Percentiles rank a stretch among this genome's conserved stretches.
Conservation (phyloP, 2,797 vertebrate species). For the Pipistrellus pygmaeus region DNA sequence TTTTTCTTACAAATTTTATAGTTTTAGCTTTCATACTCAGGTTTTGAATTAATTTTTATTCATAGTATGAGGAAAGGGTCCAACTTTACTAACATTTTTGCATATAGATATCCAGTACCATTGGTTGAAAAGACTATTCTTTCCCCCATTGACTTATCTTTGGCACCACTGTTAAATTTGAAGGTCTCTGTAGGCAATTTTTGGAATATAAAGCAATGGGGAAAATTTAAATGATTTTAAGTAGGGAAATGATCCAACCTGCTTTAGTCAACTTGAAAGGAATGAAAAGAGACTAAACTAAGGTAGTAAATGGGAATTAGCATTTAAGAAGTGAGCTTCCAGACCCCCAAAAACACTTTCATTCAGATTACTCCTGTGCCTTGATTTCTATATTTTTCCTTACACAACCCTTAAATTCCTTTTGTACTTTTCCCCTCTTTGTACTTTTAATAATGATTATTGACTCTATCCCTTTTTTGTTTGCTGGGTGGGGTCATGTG, state of each 20-base stretch:
- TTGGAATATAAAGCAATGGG: slow-evolving; percentile 3
- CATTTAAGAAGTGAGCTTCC: slow-evolving; percentile 9
- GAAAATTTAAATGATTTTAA: slow-evolving; percentile 48
- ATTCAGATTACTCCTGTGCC: neutral
- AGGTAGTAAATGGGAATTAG: neutral
- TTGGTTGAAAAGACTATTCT: slow-evolving; percentile 27
- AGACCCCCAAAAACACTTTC: neutral
- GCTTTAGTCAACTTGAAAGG: neutral
- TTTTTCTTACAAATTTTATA: neutral
- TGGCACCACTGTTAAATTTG: neutral
- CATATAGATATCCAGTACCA: neutral
- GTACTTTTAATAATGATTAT: slow-evolving; percentile 36
- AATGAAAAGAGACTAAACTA: neutral
- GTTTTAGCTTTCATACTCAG: neutral
- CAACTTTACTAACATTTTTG: neutral
- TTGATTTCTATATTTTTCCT: slow-evolving; percentile 18
- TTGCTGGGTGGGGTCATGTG: neutral
- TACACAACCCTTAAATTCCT: neutral
- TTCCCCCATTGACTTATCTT: slow-evolving; percentile 16
- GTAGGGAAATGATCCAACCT: neutral
- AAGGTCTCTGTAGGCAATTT: slow-evolving; percentile 40
- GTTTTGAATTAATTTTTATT: slow-evolving; percentile 57
- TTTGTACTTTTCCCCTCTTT: neutral
- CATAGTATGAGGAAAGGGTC: neutral
- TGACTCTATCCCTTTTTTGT: neutral